Conservation (phyloP, 2,888 invertebrate genomes). For the Andrena bucephala region DNA sequence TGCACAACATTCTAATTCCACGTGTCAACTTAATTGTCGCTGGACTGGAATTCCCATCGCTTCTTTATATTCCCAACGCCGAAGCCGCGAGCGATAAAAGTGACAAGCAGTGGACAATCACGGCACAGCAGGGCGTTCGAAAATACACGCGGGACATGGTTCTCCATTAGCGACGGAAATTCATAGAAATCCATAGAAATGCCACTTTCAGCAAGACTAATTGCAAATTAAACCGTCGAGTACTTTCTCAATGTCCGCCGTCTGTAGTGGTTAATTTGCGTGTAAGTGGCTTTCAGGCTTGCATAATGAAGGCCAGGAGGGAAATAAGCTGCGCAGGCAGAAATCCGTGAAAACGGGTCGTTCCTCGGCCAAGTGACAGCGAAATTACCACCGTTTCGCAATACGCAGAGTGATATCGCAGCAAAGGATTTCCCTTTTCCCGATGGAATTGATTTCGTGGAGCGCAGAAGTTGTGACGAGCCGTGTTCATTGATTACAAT, state of each 20-base stretch:
- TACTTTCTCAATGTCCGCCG: background rate
- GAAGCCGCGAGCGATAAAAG: background rate
- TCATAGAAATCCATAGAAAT: background rate
- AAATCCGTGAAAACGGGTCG: background rate
- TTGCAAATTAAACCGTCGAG: constrained; percentile 13
- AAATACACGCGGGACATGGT: background rate
- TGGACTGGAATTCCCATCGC: constrained; percentile 38
- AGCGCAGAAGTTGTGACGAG: background rate
- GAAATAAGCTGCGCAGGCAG: background rate
- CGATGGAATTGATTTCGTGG: constrained; percentile 6
- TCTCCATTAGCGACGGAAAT: constrained; percentile 3
- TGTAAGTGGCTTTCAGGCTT: background rate
- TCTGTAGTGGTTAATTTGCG: background rate
- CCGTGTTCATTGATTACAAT: constrained; percentile 24
- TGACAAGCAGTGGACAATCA: constrained; percentile 8
- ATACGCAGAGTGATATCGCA: constrained; percentile 11
- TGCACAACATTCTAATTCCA: constrained; percentile 45
- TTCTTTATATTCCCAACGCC: constrained; percentile 28
- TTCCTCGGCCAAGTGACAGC: background rate
- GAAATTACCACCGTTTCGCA: constrained; percentile 13
- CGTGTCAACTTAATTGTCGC: background rate
- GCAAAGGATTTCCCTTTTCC: constrained; percentile 24
- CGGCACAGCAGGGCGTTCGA: constrained; percentile 2
- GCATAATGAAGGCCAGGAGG: background rate
- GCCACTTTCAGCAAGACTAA: background rate